A percentile compares a stretch with the other conserved stretches of the same genome.
phyloP scores from a whole-genome alignment of 2,113 vertebrate species.

The Lophura nycthemera region DNA sequence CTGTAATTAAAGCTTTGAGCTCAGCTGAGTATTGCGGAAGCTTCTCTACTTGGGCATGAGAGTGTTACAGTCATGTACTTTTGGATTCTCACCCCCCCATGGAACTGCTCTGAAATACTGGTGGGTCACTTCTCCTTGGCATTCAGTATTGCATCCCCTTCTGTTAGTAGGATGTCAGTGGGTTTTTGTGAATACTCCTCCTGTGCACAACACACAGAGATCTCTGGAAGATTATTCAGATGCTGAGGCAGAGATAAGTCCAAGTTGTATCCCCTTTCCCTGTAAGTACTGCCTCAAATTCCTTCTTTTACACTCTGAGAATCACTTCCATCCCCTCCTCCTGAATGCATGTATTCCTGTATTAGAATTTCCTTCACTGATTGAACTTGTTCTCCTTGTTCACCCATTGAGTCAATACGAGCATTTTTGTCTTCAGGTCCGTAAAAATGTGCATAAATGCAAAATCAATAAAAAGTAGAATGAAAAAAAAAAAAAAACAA shows the following conservation, averaged over 20 bases:
- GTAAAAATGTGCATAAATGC: neutral
- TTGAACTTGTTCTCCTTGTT: neutral
- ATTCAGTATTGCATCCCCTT: neutral
- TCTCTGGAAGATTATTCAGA: neutral
- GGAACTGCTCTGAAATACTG: fast-evolving
- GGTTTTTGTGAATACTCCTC: neutral
- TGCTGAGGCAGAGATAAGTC: neutral
- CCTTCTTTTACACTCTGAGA: neutral
- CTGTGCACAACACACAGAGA: fast-evolving
- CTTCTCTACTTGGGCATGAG: neutral
- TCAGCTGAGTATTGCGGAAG: neutral
- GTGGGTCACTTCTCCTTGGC: neutral
- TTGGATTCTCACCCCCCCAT: neutral
- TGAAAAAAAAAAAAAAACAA: neutral
- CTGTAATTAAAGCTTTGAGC: neutral
- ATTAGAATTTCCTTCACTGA: neutral
- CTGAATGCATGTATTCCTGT: neutral
- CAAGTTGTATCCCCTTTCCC: neutral
- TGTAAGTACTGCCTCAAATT: neutral
- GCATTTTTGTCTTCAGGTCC: neutral
- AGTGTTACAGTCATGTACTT: neutral
- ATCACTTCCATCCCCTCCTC: neutral
- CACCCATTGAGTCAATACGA: neutral
- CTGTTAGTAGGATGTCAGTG: neutral
- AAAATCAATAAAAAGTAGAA: neutral